Percentiles rank a stretch among this genome's conserved stretches.
Conservation (phyloP, 2,113 vertebrate species). For the Prunella himalayana region DNA sequence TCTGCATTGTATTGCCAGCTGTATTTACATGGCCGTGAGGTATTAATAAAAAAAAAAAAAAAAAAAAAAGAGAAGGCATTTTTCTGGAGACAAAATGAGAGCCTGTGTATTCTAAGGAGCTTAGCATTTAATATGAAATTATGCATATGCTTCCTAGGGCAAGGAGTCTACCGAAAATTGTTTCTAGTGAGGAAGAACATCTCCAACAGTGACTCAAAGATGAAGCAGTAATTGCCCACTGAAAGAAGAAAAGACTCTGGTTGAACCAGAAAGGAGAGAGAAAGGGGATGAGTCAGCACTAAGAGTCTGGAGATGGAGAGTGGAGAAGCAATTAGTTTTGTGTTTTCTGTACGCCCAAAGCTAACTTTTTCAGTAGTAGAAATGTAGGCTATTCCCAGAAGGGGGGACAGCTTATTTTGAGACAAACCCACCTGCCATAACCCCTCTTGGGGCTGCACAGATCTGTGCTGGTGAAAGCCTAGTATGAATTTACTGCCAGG, state of each 20-base stretch:
- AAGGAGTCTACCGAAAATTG: background rate
- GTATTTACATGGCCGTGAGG: background rate
- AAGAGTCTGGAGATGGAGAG: background rate
- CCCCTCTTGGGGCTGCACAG: background rate
- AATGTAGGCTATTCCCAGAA: background rate
- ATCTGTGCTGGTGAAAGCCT: background rate
- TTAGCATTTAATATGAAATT: background rate
- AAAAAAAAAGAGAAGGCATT: background rate
- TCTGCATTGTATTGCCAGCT: background rate
- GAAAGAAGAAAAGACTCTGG: background rate
- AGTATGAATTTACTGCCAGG: background rate
- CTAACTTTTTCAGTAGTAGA: background rate
- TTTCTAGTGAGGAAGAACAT: background rate
- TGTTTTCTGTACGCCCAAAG: background rate
- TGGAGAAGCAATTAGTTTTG: background rate
- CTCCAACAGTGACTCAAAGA: background rate
- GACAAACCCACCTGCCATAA: background rate
- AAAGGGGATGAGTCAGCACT: background rate
- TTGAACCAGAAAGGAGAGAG: background rate
- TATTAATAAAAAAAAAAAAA: background rate
- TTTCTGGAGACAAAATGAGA: background rate
- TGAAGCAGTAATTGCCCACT: background rate
- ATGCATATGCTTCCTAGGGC: background rate
- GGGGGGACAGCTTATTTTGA: background rate
- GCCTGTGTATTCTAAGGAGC: background rate